Conservation (phyloP, 2,888 invertebrate genomes). For the Sthenelais limicola region DNA sequence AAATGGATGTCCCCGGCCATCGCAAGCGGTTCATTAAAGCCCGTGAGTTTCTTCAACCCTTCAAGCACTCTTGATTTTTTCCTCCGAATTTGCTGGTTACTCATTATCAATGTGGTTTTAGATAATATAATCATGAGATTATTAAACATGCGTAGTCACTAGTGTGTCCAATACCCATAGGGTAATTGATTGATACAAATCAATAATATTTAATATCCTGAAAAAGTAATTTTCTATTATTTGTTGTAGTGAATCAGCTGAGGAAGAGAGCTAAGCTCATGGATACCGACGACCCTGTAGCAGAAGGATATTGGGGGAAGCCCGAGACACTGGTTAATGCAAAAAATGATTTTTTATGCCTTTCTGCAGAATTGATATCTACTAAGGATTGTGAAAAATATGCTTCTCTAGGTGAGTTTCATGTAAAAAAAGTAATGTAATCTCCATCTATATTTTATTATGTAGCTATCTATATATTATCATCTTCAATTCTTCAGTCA, state of each 20-base stretch:
- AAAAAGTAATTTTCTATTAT: no score
- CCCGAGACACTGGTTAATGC: constrained; percentile 61
- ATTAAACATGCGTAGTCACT: no score
- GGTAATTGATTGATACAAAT: no score
- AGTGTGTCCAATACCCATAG: no score
- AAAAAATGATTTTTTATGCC: constrained; percentile 65
- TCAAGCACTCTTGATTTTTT: no score
- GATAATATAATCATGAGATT: no score
- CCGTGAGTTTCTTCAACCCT: no score
- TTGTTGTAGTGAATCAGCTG: constrained; percentile 49
- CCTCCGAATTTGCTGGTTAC: no score
- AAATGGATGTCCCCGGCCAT: constrained; percentile 68
- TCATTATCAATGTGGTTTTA: no score
- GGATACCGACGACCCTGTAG: constrained; percentile 55
- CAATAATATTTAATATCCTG: no score
- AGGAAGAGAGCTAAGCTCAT: constrained; percentile 43
- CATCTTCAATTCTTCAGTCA: background rate
- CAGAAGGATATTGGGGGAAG: constrained; percentile 65
- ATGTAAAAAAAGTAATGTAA: no score
- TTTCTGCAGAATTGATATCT: constrained; percentile 59
- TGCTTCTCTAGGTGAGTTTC: constrained; percentile 55
- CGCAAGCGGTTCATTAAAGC: constrained; percentile 62
- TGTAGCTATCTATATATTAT: background rate
- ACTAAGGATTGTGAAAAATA: constrained; percentile 53
- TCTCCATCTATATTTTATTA: no score